These are phyloP conservation scores for Rhinichthys klamathensis DNA, from an alignment of 2,113 vertebrate species.

Conservation along the genomic window DNA sequence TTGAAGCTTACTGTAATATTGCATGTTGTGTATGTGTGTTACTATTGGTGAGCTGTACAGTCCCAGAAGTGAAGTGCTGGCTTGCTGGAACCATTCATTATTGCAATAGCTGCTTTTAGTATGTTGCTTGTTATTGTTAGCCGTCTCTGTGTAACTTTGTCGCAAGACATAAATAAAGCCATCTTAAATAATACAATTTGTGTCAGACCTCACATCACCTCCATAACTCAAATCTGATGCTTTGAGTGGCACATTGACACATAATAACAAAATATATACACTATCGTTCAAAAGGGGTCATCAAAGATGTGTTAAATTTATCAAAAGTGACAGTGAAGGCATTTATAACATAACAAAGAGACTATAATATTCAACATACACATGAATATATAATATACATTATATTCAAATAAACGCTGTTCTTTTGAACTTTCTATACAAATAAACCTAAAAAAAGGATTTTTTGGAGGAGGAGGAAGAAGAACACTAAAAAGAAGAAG, in stretches of 20 bases:
- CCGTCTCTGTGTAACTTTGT: not conserved
- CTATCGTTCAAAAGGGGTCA: not conserved
- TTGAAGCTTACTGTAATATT: constrained; percentile 8
- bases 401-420: too few relatives aligned
- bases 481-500: too few relatives aligned
- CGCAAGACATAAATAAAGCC: not conserved
- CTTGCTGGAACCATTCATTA: constrained; percentile 4
- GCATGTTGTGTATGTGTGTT: not conserved
- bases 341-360: not conserved
- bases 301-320: not conserved
- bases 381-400: too few relatives aligned
- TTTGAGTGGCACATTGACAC: not conserved
- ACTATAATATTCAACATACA: too few relatives aligned
- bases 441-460: too few relatives aligned
- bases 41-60: not conserved
- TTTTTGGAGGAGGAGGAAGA: too few relatives aligned
- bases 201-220: not conserved
- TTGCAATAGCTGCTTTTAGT: not conserved
- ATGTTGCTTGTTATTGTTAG: not conserved
- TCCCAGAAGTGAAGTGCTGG: not conserved
- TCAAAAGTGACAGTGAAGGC: too few relatives aligned
- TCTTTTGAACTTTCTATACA: too few relatives aligned
- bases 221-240: not conserved
- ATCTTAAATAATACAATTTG: not conserved
- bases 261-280: not conserved